These are phyloP conservation scores for Boloria selene DNA, from an alignment of 2,888 invertebrate genomes.

Conservation along the genomic window DNA sequence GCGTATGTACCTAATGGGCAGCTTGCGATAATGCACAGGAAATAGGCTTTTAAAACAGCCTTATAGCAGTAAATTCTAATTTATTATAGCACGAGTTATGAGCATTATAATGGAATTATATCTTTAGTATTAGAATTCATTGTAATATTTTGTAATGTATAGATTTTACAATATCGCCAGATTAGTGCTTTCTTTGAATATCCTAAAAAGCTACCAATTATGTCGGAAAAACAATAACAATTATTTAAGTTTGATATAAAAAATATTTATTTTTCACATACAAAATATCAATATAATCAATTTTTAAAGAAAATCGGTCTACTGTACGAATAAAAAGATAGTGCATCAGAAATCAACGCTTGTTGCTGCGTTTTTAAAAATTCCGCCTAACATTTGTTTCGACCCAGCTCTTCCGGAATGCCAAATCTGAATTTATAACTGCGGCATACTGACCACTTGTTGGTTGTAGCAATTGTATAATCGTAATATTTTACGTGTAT, in stretches of 20 bases:
- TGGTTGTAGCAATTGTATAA: constrained; percentile 8
- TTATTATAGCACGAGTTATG: constrained; percentile 42
- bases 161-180: too few relatives aligned
- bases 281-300: too few relatives aligned
- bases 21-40: constrained; percentile 48
- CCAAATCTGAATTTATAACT: constrained; percentile 21
- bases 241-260: too few relatives aligned
- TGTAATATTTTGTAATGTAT: background rate
- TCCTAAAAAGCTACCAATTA: too few relatives aligned
- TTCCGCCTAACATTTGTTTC: constrained; percentile 18
- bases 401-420: constrained; percentile 9
- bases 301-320: constrained; percentile 42
- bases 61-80: constrained; percentile 43
- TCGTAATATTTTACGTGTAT: background rate
- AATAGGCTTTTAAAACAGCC: constrained; percentile 40
- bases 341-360: constrained; percentile 5
- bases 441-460: constrained; percentile 20
- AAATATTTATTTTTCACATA: too few relatives aligned
- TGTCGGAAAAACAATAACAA: too few relatives aligned
- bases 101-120: background rate
- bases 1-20: constrained; percentile 41
- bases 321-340: constrained; percentile 6
- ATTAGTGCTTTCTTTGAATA: too few relatives aligned
- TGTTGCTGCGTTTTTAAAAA: constrained; percentile 19
- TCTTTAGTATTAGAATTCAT: background rate